Conservation (phyloP, 2,888 invertebrate species). For the Chalcosyrphus nemorum region DNA sequence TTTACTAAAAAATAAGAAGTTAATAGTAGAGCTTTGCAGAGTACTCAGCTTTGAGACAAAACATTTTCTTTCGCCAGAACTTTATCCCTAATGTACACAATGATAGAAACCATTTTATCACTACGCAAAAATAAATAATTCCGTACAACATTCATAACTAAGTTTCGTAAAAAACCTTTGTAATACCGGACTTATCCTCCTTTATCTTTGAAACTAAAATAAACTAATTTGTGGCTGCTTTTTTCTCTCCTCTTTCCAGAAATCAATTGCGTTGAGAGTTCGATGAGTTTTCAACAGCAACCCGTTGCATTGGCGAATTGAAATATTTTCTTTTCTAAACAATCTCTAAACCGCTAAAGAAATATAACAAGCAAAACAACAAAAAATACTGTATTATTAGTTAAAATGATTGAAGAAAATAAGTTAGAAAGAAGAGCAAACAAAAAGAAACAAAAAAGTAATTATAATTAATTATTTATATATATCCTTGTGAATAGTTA, state of each 20-base stretch:
- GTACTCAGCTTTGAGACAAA: too few species aligned
- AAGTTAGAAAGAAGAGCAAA: constrained; percentile 25
- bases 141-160: too few species aligned
- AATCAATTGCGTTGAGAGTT: constrained; percentile 79
- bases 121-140: too few species aligned
- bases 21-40: too few species aligned
- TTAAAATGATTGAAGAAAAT: constrained; percentile 42
- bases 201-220: background rate
- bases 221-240: background rate
- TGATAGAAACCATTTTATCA: too few species aligned
- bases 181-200: background rate
- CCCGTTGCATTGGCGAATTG: constrained; percentile 66
- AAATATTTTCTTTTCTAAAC: constrained; percentile 63
- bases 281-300: constrained; percentile 33
- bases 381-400: constrained; percentile 67
- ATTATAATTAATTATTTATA: constrained; percentile 67
- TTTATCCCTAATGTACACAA: too few species aligned
- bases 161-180: background rate
- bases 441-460: constrained; percentile 32
- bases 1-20: too few species aligned
- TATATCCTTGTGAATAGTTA: constrained; percentile 73
- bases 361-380: constrained; percentile 26
- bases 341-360: constrained; percentile 46
- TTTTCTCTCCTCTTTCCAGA: constrained; percentile 72
- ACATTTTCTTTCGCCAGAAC: too few species aligned